phyloP scores from a whole-genome alignment of 35 echinoderm and acorn worm species.

The Lytechinus pictus region DNA sequence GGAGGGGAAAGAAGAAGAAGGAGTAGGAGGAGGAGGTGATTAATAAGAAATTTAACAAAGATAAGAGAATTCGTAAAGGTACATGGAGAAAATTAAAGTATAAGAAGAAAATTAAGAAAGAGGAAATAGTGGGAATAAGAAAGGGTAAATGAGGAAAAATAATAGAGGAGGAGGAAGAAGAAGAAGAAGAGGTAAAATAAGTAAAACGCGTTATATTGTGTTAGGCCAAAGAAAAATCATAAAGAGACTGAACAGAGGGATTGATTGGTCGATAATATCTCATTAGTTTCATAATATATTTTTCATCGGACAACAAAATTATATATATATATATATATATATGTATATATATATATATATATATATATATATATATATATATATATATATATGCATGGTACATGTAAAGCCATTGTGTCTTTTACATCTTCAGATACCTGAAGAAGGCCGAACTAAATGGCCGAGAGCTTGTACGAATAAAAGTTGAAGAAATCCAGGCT shows the following conservation, averaged over 20 bases:
- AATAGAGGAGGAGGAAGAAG: not conserved
- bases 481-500: too few species aligned
- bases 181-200: not conserved
- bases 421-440: too few species aligned
- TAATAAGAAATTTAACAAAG: not conserved
- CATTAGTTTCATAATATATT: not conserved
- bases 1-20: not conserved
- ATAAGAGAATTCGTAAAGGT: not conserved
- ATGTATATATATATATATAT: too few species aligned
- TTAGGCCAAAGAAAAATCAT: not conserved
- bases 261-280: not conserved
- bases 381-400: too few species aligned
- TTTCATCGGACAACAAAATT: not conserved
- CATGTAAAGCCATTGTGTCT: too few species aligned
- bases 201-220: not conserved
- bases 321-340: too few species aligned
- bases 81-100: not conserved
- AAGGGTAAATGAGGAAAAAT: not conserved
- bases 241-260: not conserved
- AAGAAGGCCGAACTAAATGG: too few species aligned
- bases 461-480: too few species aligned
- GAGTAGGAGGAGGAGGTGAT: not conserved
- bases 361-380: too few species aligned
- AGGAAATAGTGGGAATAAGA: not conserved
- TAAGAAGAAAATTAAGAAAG: not conserved